These are phyloP conservation scores for Macrotis lagotis DNA, from an alignment of 2,113 vertebrate genomes.

Conservation along the genomic window DNA sequence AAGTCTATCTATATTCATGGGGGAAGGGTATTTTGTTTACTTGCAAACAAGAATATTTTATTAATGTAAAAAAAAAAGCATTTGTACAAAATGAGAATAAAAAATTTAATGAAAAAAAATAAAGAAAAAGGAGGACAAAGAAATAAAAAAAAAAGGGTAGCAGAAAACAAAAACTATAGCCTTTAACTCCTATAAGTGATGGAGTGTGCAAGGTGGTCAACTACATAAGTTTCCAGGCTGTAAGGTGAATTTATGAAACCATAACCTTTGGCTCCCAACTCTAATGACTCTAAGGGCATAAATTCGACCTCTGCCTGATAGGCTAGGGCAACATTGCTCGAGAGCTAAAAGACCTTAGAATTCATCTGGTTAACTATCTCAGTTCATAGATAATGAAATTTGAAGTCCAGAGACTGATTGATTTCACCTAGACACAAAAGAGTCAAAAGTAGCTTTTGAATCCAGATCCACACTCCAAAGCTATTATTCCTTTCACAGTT, in stretches of 20 bases:
- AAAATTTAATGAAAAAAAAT: too few relatives aligned
- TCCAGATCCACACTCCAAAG: not conserved
- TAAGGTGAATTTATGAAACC: not conserved
- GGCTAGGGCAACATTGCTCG: not conserved
- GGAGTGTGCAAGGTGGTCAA: not conserved
- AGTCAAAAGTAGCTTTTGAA: not conserved
- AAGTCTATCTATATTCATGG: too few relatives aligned
- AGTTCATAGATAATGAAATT: not conserved
- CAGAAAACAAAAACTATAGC: not conserved
- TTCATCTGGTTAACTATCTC: not conserved
- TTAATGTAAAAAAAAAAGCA: too few relatives aligned
- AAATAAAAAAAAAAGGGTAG: not conserved
- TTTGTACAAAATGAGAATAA: too few relatives aligned
- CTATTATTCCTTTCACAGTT: not conserved
- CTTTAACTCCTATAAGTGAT: not conserved
- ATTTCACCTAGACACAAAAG: not conserved
- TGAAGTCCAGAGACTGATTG: not conserved
- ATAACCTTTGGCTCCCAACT: not conserved
- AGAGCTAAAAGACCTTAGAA: not conserved
- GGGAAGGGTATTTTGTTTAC: too few relatives aligned
- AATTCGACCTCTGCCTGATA: not conserved
- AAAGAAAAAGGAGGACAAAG: not conserved
- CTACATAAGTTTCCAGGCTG: not conserved
- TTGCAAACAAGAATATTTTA: too few relatives aligned
- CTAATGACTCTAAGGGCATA: not conserved